Evolutionary conservation across 2,797 vertebrate species (phyloP), one percentile per base, ranked within the genome.

Genomic region (Micropoecilia bifurca): DNA sequence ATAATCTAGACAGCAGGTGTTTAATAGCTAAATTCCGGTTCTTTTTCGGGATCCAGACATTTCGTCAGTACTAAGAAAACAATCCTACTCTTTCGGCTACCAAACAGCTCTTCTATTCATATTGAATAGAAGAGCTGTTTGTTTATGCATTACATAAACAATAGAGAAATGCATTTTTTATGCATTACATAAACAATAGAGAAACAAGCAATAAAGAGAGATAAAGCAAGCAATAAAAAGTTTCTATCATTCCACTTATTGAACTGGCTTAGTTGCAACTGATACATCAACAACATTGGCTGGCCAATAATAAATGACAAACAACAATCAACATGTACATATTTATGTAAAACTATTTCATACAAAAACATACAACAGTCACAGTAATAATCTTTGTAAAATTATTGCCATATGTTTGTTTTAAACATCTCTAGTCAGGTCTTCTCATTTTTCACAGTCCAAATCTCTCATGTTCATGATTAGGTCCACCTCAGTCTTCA

Each of bases 401-500:
- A 69, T 13, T 36, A 73, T 3, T 77, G 13, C 30, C 14, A 6
- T 22, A 36, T 63, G 39, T 68, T 22, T 39, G 36, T 41, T 63
- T 8, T n/a, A n/a, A n/a, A n/a, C n/a, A 8, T 63, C 30, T 63
- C 30, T 30, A 10, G 6, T 73, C 22, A 48, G 3, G 39, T 69
- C n/a, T 33, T 57, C 43, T 22, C 47, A 80, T 75, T 68, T 33
- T 46, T 80, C 41, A 77, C 9, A 82, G 47, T 76, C 48, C 16
- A n/a, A 13, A 75, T 84, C 36, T 73, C 2, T 28, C 10, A 10
- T 20, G 75, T 39, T 75, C 50, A 30, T 13, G 66, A 18, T 63
- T 45, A 43, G 59, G 50, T 39, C 13, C 22, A 74, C 20, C 20
- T 93, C 85, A 93, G 74, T 91, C 83, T 71, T 91, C 91, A 6